phyloP scores from a whole-genome alignment of 1,140 invertebrate genomes.

The Brachystomella parvula region DNA sequence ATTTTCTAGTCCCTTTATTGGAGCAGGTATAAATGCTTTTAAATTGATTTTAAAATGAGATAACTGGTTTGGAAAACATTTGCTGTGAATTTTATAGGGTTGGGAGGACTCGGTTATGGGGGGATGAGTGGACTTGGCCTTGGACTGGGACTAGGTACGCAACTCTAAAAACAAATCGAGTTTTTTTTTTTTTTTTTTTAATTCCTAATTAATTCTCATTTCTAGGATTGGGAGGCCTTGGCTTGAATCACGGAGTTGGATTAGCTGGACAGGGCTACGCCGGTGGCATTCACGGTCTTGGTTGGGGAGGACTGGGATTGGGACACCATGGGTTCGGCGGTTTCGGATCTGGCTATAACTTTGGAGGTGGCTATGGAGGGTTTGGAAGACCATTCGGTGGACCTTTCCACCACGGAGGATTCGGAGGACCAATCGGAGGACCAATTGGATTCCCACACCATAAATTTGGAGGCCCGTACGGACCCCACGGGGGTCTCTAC shows the following conservation, averaged over 20 bases:
- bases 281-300: not conserved
- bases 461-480: not conserved
- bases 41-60: no score
- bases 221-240: not conserved
- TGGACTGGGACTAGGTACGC: not conserved
- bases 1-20: not conserved
- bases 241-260: not conserved
- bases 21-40: not conserved
- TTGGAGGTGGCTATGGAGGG: no score
- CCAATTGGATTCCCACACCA: not conserved
- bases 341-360: not conserved
- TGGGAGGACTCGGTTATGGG: not conserved
- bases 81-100: not conserved
- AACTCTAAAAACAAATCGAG: not conserved
- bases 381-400: not conserved
- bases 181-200: not conserved
- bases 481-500: not conserved
- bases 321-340: not conserved
- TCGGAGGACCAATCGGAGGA: not conserved
- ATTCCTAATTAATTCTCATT: not conserved
- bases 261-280: not conserved
- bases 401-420: not conserved
- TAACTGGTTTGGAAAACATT: not conserved
- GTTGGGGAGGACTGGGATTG: not conserved
- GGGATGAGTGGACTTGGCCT: not conserved